phyloP scores from a whole-genome alignment of 2,888 invertebrate genomes.

The Hypomecis atomaria region DNA sequence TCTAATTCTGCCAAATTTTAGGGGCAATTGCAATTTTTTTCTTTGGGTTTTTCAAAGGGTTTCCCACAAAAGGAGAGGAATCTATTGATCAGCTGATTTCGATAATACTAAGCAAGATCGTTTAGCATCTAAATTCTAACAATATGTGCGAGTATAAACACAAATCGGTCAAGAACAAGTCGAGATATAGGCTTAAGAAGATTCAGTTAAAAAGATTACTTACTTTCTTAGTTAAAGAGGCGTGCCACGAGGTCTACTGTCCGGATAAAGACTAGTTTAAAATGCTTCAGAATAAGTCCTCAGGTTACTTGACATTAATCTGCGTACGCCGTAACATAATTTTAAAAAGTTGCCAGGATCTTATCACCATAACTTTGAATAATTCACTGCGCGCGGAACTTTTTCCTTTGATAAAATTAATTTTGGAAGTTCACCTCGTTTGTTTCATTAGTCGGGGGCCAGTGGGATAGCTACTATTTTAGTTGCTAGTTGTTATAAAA shows the following conservation, averaged over 20 bases:
- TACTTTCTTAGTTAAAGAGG: too few relatives aligned
- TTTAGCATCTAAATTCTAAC: too few relatives aligned
- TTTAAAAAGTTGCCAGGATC: constrained; percentile 36
- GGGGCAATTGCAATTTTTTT: too few relatives aligned
- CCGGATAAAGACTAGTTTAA: neutral
- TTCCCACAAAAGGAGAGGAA: too few relatives aligned
- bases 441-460: constrained; percentile 18
- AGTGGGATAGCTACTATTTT: constrained; percentile 4
- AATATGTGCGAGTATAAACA: too few relatives aligned
- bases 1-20: too few relatives aligned
- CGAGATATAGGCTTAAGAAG: too few relatives aligned
- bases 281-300: neutral
- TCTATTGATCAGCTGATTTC: too few relatives aligned
- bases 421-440: constrained; percentile 29
- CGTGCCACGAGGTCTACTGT: neutral
- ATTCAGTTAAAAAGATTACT: too few relatives aligned
- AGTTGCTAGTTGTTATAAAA: neutral
- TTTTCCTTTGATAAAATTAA: constrained; percentile 39
- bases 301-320: constrained; percentile 20
- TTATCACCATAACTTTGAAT: constrained; percentile 41
- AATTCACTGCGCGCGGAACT: constrained; percentile 35
- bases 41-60: too few relatives aligned
- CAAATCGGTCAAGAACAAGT: too few relatives aligned
- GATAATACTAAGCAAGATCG: too few relatives aligned
- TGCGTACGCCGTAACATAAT: constrained; percentile 32